phyloP scores from a whole-genome alignment of 2,113 vertebrate species.

The Sitta europaea region DNA sequence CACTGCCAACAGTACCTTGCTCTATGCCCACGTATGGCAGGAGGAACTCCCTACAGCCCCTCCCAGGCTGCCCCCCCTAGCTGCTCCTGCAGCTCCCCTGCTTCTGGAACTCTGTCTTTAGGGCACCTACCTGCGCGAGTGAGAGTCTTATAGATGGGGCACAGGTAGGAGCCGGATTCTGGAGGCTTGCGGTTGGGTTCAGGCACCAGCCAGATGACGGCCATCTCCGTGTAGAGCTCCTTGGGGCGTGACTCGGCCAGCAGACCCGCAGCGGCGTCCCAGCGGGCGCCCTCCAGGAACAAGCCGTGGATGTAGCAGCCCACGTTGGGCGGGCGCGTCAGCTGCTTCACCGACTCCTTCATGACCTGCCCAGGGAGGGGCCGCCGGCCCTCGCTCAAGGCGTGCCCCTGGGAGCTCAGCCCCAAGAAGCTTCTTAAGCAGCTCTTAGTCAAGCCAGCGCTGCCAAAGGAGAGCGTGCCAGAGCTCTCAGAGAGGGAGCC shows the following conservation, averaged over 20 bases:
- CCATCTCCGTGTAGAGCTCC: constrained; percentile 89
- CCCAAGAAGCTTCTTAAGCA: neutral
- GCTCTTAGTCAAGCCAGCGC: neutral
- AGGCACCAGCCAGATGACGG: constrained; percentile 84
- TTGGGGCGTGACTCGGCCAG: constrained; percentile 81
- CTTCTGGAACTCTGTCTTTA: neutral
- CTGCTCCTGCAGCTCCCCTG: neutral
- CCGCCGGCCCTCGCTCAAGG: neutral
- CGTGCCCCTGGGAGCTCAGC: neutral
- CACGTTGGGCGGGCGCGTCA: constrained; percentile 63
- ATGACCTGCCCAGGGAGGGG: constrained; percentile 70
- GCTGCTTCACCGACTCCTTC: constrained; percentile 45
- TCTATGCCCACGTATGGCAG: accelerated
- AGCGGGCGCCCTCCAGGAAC: constrained; percentile 88
- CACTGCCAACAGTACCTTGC: neutral
- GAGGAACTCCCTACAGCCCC: neutral
- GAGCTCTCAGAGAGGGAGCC: neutral
- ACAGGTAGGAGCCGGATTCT: constrained; percentile 76
- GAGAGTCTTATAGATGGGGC: constrained; percentile 92
- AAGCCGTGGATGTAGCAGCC: constrained; percentile 88
- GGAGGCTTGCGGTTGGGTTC: constrained; percentile 70
- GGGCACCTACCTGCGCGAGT: constrained; percentile 81
- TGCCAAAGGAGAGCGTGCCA: neutral
- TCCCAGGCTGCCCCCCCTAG: neutral
- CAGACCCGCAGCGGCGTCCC: constrained; percentile 66